A percentile compares a stretch with the other conserved stretches of the same genome.
Conservation (phyloP, 2,888 invertebrate genomes). For the Nudaria mundana region DNA sequence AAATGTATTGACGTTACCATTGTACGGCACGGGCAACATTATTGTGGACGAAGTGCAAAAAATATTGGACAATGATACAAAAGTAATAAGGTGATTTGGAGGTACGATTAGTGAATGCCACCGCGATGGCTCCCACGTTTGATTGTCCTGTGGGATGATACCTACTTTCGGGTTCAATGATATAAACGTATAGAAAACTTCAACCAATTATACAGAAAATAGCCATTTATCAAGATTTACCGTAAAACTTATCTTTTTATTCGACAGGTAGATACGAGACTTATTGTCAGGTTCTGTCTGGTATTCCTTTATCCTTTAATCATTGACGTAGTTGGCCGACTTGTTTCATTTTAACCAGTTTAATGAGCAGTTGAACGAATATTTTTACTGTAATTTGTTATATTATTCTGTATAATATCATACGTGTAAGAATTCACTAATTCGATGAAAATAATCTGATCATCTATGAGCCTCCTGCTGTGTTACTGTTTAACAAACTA, state of each 20-base stretch:
- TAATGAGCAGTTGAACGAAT: not conserved
- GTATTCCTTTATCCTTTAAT: not conserved
- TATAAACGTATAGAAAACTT: slow-evolving; percentile 20
- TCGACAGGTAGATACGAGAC: not conserved
- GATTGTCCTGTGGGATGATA: slow-evolving; percentile 54
- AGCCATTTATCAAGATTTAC: not conserved
- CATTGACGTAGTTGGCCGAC: not conserved
- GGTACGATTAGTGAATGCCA: slow-evolving; percentile 67
- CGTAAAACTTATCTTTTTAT: not conserved
- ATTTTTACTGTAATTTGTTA: too few species aligned
- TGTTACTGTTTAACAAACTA: slow-evolving; percentile 44
- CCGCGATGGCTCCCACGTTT: slow-evolving; percentile 69
- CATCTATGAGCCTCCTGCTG: slow-evolving; percentile 43
- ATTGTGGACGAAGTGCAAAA: slow-evolving; percentile 51
- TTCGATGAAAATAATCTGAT: slow-evolving; percentile 20
- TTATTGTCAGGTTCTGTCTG: too few species aligned
- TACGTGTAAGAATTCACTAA: slow-evolving; percentile 5
- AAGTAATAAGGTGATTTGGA: slow-evolving; percentile 68
- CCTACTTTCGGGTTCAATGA: slow-evolving; percentile 39
- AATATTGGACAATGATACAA: slow-evolving; percentile 66
- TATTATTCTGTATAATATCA: too few species aligned
- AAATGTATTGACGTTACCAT: slow-evolving; percentile 37
- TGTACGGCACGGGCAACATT: slow-evolving; percentile 34
- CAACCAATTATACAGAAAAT: slow-evolving; percentile 23
- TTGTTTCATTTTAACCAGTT: not conserved